These are phyloP conservation scores for Athalia cordata DNA, from an alignment of 2,888 invertebrate species.

Conservation along the genomic window DNA sequence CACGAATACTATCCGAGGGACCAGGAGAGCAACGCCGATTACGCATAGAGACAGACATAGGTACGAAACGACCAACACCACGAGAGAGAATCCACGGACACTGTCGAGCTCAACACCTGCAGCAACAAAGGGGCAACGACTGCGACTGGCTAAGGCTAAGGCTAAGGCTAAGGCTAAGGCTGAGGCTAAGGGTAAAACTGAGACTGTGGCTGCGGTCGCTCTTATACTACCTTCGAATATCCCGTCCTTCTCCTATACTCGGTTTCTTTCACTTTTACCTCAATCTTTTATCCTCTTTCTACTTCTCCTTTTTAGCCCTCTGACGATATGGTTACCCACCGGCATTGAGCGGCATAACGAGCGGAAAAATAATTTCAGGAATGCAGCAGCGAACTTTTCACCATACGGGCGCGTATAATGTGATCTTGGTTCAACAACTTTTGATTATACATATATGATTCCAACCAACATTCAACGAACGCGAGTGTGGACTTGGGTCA, in stretches of 20 bases:
- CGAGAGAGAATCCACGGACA: no score
- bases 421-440: constrained; percentile 2
- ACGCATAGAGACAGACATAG: no score
- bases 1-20: not conserved
- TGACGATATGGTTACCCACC: not conserved
- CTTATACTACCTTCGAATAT: constrained; percentile 1
- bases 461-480: no score
- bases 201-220: not conserved
- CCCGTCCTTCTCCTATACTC: constrained; percentile 16
- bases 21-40: no score
- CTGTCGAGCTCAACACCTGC: constrained; percentile 12
- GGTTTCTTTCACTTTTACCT: not conserved
- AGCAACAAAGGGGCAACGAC: constrained; percentile 8
- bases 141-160: no score
- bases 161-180: not conserved
- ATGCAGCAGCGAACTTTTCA: constrained; percentile 47
- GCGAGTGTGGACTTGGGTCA: no score
- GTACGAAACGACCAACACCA: no score
- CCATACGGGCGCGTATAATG: constrained; percentile 1
- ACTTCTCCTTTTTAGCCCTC: not conserved
- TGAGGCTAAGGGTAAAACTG: not conserved
- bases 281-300: not conserved
- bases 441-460: not conserved
- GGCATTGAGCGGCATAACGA: not conserved
- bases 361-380: constrained; percentile 44